Evolutionary conservation across 2,888 invertebrate genomes (phyloP), one percentile per base, ranked within the genome.

Genomic region (Mesoligia furuncula): DNA sequence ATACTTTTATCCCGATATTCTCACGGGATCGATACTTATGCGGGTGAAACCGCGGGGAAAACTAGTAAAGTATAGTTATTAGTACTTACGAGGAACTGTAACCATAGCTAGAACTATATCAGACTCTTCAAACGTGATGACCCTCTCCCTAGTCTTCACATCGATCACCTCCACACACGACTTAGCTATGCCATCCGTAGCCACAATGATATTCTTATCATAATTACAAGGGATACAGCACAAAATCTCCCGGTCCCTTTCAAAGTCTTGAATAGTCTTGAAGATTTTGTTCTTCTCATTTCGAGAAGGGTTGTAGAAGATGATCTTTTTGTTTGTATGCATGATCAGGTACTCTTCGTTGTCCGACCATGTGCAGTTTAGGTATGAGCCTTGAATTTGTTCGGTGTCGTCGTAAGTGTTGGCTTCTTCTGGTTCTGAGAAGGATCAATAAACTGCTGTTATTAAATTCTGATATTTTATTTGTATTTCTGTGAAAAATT

Each of bases 341-440:
- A 96, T 90, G 31, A 97, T 91, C 0, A 97, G 87, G 1, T 90
- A 92, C 24, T 95, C 93, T 4, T 94, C 92, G 71, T 92, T 90
- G 86, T 93, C 94, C 0, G 95, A 92, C 97, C 97, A 97, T 6
- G 93, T 91, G 75, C 96, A 96, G 90, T 93, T 94, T 15, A 95
- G 82, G 77, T 94, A 93, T 0, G 93, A 91, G 0, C 95, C 95
- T 7, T 92, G 80, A 77, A 96, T 95, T 0, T 91, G 93, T 36
- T 93, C 90, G 39, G 93, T 92, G 80, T 91, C 92, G 0, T 93
- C 91, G 77, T 93, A 92, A 73, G 93, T 94, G 85, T 93, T 94
- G 87, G 88, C 71, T 77, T 96, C 96, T 88, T 96, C 96, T 36
- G 93, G 85, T 88, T 96, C 96, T 96, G 90, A 24, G 48, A 69